Evolutionary conservation across 2,888 invertebrate genomes (phyloP).

Genomic region (Drosophila koepferae): DNA sequence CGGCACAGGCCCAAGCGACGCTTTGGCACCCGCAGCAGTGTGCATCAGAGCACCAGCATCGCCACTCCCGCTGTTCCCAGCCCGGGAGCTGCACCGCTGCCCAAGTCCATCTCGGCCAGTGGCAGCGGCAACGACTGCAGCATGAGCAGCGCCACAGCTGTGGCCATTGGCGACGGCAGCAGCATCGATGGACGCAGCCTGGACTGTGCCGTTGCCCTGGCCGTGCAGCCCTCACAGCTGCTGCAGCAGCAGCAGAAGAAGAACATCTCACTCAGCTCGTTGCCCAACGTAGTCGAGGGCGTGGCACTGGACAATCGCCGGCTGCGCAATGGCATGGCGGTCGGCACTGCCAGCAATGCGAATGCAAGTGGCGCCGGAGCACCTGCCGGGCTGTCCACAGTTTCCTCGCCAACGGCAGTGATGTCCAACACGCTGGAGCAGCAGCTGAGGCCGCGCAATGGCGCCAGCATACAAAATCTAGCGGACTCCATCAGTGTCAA

Average conservation of each 20-base stretch:
- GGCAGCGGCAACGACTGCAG: conserved; percentile 70
- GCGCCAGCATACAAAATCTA: conserved; percentile 68
- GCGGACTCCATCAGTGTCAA: conserved; percentile 83
- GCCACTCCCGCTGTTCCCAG: conserved; percentile 20
- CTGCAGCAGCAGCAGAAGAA: conserved; percentile 76
- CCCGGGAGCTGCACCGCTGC: conserved; percentile 49
- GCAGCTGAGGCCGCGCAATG: conserved; percentile 63
- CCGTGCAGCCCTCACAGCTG: conserved; percentile 56
- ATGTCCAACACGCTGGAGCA: conserved; percentile 64
- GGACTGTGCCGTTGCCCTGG: conserved; percentile 56
- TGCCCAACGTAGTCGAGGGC: conserved; percentile 82
- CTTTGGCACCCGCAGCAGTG: conserved; percentile 82
- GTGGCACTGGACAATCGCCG: conserved; percentile 71
- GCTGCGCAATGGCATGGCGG: conserved; percentile 60
- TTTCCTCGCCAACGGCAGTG: conserved; percentile 76
- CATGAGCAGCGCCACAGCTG: conserved; percentile 56
- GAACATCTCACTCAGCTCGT: conserved; percentile 79
- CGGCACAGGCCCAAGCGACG: conserved; percentile 81
- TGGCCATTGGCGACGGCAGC: conserved; percentile 47
- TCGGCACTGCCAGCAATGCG: conserved; percentile 17
- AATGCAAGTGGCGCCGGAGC: conserved; percentile 23
- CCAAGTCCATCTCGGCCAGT: conserved; percentile 76
- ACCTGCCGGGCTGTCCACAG: conserved; percentile 57
- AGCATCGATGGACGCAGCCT: conserved; percentile 71
- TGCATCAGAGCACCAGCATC: conserved; percentile 59